Base-by-base conservation (phyloP, 1,140 invertebrate genomes). In the Drosophila albomicans region DNA sequence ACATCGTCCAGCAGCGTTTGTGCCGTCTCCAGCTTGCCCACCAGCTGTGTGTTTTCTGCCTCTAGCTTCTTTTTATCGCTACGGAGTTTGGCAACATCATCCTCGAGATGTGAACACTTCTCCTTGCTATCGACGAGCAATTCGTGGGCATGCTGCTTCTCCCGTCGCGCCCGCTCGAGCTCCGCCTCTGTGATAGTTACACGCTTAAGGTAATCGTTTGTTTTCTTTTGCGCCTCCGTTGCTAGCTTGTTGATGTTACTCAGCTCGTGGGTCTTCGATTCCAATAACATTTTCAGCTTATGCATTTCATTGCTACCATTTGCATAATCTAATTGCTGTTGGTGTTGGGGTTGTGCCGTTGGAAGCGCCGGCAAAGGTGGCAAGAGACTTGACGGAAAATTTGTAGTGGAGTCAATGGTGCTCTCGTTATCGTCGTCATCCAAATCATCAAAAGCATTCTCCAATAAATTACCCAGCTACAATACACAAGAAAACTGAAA, bases 361-460 rank as follows among this genome's bases (percentile, higher is more conserved):
- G 63, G 64, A 13, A 72, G 54, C 1, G 16, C 51, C 8, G 61
- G 70, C 11, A 68, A 41, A 4, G 66, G 28, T 35, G 41, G 69
- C n/a, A 84, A 30, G 35, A 88, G 8, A 28, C 87, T 76, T 1
- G 82, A 79, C 6, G 82, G 82, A 59, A 68, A 90, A 69, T 82
- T 82, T 41, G 82, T 62, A 20, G 80, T 92, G 16, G 91, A 90
- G 46, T 92, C 91, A 28, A 89, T 79, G 41, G 86, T 94, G 20
- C 93, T 93, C 74, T 95, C 94, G 72, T 94, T 68, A 75, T 94
- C 84, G 76, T 94, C 94, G 38, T 94, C 93, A 65, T 94, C 93
- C 56, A 95, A 82, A 90, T 95, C 94, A 68, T 94, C 94, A 86
- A 95, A 95, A 16, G 93, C 94, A 92, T 94, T 94, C 48, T 91